These are phyloP conservation scores for Dermochelys coriacea DNA, from an alignment of 2,797 vertebrate genomes.

Conservation along the genomic window DNA sequence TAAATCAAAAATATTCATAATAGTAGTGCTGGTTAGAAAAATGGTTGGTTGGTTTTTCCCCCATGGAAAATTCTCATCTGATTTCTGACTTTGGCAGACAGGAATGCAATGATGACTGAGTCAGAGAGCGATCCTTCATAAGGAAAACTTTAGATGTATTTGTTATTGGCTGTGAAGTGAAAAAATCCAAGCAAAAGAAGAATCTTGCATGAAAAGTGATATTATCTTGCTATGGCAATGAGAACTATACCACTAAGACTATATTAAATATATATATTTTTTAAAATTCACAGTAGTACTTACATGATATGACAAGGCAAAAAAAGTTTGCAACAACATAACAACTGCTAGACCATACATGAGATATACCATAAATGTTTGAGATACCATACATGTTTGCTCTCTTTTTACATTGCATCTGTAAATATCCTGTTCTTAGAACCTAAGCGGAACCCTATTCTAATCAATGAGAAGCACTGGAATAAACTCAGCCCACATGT, in stretches of 20 bases:
- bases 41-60: background rate
- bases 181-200: background rate
- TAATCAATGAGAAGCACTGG: background rate
- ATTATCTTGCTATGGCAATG: background rate
- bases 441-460: background rate
- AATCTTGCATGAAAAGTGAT: background rate
- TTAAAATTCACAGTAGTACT: background rate
- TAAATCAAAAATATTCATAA: background rate
- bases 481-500: background rate
- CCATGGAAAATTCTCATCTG: constrained; percentile 46
- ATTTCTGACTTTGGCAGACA: constrained; percentile 49
- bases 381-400: background rate
- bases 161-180: background rate
- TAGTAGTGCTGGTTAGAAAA: background rate
- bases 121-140: constrained; percentile 27
- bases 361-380: background rate
- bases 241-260: background rate
- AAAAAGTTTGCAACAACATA: background rate
- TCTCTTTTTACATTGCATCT: background rate
- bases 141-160: constrained; percentile 24
- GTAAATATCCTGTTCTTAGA: background rate
- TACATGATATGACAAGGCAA: background rate
- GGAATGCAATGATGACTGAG: constrained; percentile 46
- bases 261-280: background rate
- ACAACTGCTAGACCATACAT: background rate